phyloP scores from a whole-genome alignment of 2,113 vertebrate genomes.

The Ancistrus triradiatus region DNA sequence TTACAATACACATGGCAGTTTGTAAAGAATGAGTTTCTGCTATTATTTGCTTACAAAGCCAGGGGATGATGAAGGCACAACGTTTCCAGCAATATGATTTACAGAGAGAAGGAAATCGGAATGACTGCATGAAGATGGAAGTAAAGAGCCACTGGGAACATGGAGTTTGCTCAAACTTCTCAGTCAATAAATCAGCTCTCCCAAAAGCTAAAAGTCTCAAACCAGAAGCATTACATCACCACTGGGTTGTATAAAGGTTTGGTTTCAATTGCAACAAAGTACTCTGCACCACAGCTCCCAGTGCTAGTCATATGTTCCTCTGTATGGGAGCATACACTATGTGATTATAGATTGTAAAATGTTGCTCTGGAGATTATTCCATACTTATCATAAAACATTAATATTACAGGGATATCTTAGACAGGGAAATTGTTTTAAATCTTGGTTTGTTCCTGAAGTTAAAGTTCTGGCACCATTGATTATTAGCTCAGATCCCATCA shows the following conservation, averaged over 20 bases:
- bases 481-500: too few species aligned
- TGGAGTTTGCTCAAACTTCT: slow-evolving; percentile 8
- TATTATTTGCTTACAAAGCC: background rate
- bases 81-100: slow-evolving; percentile 12
- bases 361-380: too few species aligned
- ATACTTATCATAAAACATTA: too few species aligned
- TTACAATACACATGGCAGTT: background rate
- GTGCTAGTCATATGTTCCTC: background rate
- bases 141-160: slow-evolving; percentile 19
- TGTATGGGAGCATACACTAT: too few species aligned
- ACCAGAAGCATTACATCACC: background rate
- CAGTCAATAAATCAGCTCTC: background rate
- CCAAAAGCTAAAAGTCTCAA: background rate
- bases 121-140: slow-evolving; percentile 13
- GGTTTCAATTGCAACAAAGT: background rate
- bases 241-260: too few species aligned
- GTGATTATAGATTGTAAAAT: too few species aligned
- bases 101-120: slow-evolving; percentile 6
- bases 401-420: too few species aligned
- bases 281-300: background rate
- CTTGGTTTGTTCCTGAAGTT: too few species aligned
- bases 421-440: too few species aligned
- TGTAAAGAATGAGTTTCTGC: background rate
- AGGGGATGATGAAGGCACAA: background rate
- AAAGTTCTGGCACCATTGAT: too few species aligned